Conservation (phyloP, 2,797 vertebrate genomes). For the Iguana delicatissima region DNA sequence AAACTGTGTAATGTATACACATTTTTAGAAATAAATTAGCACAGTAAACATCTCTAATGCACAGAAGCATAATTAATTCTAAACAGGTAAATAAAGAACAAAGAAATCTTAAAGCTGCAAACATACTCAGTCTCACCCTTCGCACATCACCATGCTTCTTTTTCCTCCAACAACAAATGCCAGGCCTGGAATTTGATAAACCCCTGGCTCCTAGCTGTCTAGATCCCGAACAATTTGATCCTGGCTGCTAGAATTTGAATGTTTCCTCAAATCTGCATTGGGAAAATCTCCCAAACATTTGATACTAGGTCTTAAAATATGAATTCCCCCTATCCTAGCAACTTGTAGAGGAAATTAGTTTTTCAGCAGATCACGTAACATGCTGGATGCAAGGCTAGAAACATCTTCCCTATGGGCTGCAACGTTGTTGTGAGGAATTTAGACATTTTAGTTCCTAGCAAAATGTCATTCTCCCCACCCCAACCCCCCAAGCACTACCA, state of each 20-base stretch:
- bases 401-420: background rate
- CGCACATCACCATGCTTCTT: background rate
- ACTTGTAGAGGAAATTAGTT: background rate
- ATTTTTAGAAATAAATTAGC: background rate
- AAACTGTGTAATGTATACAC: no score
- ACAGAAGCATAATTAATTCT: no score
- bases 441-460: background rate
- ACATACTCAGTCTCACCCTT: background rate
- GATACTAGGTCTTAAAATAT: background rate
- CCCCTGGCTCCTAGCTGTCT: background rate
- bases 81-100: no score
- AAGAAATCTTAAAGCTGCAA: background rate
- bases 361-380: slow-evolving; percentile 3
- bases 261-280: background rate
- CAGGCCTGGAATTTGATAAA: background rate
- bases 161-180: background rate
- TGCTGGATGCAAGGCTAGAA: background rate
- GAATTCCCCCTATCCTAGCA: background rate
- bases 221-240: background rate
- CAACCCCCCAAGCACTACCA: no score
- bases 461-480: background rate
- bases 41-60: background rate
- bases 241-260: background rate
- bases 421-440: background rate
- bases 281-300: background rate